These are phyloP conservation scores for Crotalus tigris DNA, from an alignment of 2,113 vertebrate genomes.

Conservation along the genomic window DNA sequence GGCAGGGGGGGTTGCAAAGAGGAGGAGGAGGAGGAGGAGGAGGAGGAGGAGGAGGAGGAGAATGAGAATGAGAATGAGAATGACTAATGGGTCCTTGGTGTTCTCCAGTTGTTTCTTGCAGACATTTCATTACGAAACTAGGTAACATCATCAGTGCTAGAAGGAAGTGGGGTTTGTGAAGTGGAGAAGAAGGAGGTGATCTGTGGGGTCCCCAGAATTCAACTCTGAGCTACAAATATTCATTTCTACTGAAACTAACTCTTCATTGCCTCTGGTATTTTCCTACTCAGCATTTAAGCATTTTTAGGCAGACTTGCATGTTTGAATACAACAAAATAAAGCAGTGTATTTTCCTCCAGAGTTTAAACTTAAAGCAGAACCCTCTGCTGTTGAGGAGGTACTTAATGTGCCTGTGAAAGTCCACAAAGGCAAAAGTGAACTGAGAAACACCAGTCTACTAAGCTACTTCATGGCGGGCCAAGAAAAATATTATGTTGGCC, in stretches of 20 bases:
- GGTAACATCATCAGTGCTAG: background rate
- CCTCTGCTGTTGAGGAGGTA: background rate
- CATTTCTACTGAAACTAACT: slow-evolving; percentile 17
- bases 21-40: too few relatives aligned
- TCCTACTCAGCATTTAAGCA: slow-evolving; percentile 56
- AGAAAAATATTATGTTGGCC: slow-evolving; percentile 75
- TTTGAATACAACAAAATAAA: slow-evolving; percentile 64
- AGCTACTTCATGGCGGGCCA: slow-evolving; percentile 65
- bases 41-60: too few relatives aligned
- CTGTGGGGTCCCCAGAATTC: background rate
- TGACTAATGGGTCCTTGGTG: too few relatives aligned
- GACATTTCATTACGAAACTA: background rate
- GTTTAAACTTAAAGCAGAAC: slow-evolving; percentile 67
- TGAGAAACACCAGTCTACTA: slow-evolving; percentile 57
- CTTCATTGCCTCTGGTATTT: slow-evolving; percentile 43
- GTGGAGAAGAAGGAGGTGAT: background rate
- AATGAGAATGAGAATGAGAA: too few relatives aligned
- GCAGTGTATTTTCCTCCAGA: slow-evolving; percentile 57
- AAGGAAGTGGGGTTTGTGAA: background rate
- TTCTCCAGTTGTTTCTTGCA: background rate
- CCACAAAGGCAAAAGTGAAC: slow-evolving; percentile 68
- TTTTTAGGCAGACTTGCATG: slow-evolving; percentile 58
- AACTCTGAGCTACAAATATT: background rate
- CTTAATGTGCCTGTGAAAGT: slow-evolving; percentile 40
- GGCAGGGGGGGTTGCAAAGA: too few relatives aligned